These are phyloP conservation scores for Otis tarda DNA, from an alignment of 2,113 vertebrate species.

Conservation along the genomic window DNA sequence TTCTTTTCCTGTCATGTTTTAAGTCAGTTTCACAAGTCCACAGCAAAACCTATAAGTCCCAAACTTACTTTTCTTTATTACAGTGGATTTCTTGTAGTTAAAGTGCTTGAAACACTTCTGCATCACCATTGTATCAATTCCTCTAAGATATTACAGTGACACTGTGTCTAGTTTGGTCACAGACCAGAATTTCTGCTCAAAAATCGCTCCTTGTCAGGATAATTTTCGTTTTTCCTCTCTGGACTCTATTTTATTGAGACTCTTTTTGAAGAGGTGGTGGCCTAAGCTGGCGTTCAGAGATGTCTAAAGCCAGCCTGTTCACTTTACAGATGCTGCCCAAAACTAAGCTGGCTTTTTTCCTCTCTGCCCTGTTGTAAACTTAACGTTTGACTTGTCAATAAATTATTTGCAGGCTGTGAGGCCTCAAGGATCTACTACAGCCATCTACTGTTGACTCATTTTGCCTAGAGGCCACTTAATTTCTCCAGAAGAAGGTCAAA, in stretches of 20 bases:
- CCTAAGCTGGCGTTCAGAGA: neutral
- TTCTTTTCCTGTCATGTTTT: neutral
- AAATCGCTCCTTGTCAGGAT: neutral
- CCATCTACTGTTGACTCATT: neutral
- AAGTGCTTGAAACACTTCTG: neutral
- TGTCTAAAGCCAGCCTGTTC: neutral
- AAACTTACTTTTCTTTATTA: neutral
- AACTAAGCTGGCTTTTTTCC: neutral
- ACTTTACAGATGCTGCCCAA: neutral
- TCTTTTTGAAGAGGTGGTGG: neutral
- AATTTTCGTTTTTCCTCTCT: neutral
- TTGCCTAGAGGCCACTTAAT: neutral
- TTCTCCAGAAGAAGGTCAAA: neutral
- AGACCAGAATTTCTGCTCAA: neutral
- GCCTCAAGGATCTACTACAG: accelerated
- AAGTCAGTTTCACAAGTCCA: neutral
- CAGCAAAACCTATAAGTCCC: neutral
- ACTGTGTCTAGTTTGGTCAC: neutral
- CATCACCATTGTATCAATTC: neutral
- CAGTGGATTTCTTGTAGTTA: neutral
- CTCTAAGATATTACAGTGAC: neutral
- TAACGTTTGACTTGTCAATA: neutral
- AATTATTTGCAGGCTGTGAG: neutral
- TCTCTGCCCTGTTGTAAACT: neutral
- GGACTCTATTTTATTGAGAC: neutral